These are phyloP conservation scores for Nysson spinosus DNA, from an alignment of 2,888 invertebrate species.

Conservation along the genomic window DNA sequence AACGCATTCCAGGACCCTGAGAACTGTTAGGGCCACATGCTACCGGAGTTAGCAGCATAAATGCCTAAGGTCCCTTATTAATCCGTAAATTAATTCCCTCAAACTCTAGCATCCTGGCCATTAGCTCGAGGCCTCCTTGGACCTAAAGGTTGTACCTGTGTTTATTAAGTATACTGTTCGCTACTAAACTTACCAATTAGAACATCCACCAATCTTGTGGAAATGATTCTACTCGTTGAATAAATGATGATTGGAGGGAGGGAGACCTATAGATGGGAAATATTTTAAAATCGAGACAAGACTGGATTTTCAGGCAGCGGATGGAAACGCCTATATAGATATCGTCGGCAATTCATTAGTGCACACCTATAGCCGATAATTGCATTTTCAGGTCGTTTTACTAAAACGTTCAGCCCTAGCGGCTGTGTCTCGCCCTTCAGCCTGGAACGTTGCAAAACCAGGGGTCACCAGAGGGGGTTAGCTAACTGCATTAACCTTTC, in stretches of 20 bases:
- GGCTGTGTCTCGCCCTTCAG: slow-evolving; percentile 54
- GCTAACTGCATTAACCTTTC: slow-evolving; percentile 77
- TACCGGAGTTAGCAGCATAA: slow-evolving; percentile 51
- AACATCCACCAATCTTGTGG: not conserved
- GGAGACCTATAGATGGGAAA: too few relatives aligned
- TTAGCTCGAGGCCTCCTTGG: slow-evolving; percentile 23
- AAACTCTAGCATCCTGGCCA: slow-evolving; percentile 41
- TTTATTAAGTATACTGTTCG: slow-evolving; percentile 25
- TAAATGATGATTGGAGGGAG: too few relatives aligned
- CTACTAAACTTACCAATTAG: slow-evolving; percentile 6
- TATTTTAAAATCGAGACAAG: slow-evolving; percentile 40
- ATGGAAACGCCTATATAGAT: slow-evolving; percentile 56
- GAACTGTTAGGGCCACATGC: slow-evolving; percentile 47
- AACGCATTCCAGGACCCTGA: slow-evolving; percentile 21
- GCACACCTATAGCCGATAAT: slow-evolving; percentile 76
- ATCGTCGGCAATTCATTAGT: slow-evolving; percentile 74
- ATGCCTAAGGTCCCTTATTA: slow-evolving; percentile 54
- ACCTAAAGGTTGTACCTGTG: slow-evolving; percentile 24
- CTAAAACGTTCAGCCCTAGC: slow-evolving; percentile 69
- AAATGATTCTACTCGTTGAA: not conserved
- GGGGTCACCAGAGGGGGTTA: slow-evolving; percentile 60
- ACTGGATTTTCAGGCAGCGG: slow-evolving; percentile 25
- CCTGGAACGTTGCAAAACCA: slow-evolving; percentile 61
- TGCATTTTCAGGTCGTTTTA: slow-evolving; percentile 76
- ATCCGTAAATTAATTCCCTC: slow-evolving; percentile 58